Base-by-base conservation (phyloP, 2,113 vertebrate genomes). In the Neodontobutis hainanensis region DNA sequence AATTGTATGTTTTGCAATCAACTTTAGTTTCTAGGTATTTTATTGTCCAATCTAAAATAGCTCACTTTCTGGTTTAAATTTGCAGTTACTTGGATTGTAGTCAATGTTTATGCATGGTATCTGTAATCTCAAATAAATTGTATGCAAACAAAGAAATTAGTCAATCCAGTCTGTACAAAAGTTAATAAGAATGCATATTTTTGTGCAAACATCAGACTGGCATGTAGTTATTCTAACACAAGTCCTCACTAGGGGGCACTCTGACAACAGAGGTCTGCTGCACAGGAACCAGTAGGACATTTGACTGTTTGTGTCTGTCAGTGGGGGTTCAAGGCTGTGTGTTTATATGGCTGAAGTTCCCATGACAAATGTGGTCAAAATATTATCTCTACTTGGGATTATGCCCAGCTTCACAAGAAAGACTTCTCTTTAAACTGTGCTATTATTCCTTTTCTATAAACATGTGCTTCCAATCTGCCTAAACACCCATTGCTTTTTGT, bases 391-490 rank as follows among this genome's bases (percentile, higher is more conserved):
- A 92, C 90, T 93, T 85, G 80, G 91, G 91, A 93, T 89, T 83
- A 90, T 77, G 82, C 85, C 84, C 89, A 91, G 81, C 45, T 63
- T 48, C 14, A 87, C 76, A 82, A 87, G 87, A 90, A 88, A 83
- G 68, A 61, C 27, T 5, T 16, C 49, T 19, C 61, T 80, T 83
- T 87, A 85, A 89, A 89, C 73, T 80, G 86, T 77, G 73, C 85
- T 83, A 85, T 95, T 94, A 87, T 92, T 93, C 93, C 92, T 83
- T 83, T 90, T 49, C 88, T 66, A 1, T 46, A 46, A 87, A 90
- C 95, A 96, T 95, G 93, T 96, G 95, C 93, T 96, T 96, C 87
- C 90, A 95, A 94, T 96, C 93, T 92, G 45, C 89, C 74, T 71
- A 90, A 93, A 93, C 89, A 92, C 90, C 92, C 78, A 86, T 85